Percentiles rank a stretch among this genome's conserved stretches.
Evolutionary conservation across 1,140 invertebrate genomes (phyloP).

Genomic region (Calliphora vicina): DNA sequence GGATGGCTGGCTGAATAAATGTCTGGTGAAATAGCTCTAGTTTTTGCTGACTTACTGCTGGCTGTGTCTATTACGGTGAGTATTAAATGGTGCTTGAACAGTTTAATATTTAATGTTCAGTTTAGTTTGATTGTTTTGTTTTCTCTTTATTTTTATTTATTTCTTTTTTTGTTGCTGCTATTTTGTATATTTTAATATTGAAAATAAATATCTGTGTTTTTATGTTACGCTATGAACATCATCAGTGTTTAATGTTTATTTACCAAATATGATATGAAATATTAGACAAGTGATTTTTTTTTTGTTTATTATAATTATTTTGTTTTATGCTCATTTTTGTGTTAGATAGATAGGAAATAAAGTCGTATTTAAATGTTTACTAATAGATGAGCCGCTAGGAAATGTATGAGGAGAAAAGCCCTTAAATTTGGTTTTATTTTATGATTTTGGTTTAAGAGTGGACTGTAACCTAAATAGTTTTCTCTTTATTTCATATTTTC

Average conservation of each 20-base stretch:
- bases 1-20: not conserved
- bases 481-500: too few species aligned
- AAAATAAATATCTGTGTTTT: not conserved
- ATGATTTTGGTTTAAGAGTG: too few species aligned
- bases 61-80: not conserved
- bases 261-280: not conserved
- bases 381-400: too few species aligned
- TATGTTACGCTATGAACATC: not conserved
- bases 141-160: too few species aligned
- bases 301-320: not conserved
- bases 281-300: not conserved
- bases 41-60: too few species aligned
- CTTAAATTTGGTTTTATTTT: too few species aligned
- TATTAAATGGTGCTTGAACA: slow-evolving; percentile 10
- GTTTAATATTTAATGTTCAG: slow-evolving; percentile 13
- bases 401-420: too few species aligned
- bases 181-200: not conserved
- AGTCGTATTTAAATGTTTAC: too few species aligned
- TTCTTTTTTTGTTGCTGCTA: too few species aligned
- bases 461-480: too few species aligned
- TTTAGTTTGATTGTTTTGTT: not conserved
- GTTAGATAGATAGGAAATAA: too few species aligned
- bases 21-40: not conserved
- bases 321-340: too few species aligned
- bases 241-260: not conserved